These are phyloP conservation scores for Meandrina meandrites DNA, from an alignment of 92 coral and sea anemone genomes.

Conservation along the genomic window DNA sequence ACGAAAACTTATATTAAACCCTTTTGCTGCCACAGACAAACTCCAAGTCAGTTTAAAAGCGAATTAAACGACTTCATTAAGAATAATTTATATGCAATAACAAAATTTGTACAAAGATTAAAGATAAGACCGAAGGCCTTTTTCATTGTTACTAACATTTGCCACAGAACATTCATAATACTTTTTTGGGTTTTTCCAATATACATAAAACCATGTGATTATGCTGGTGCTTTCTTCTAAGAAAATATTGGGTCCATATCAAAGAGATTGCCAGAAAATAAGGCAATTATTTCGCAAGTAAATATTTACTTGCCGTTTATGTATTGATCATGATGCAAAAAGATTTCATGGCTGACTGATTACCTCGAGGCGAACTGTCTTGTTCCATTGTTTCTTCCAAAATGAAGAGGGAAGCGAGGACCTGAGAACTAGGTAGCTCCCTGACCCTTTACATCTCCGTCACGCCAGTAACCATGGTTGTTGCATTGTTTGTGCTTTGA, in stretches of 20 bases:
- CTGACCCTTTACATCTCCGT: not conserved
- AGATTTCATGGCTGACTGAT: not conserved
- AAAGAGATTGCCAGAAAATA: slow-evolving; percentile 5
- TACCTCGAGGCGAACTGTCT: not conserved
- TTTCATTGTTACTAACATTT: not conserved
- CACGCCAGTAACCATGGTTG: not conserved
- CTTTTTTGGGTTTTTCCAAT: not conserved
- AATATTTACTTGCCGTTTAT: not conserved
- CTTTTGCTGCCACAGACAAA: no score
- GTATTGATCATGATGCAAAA: not conserved
- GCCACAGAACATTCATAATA: not conserved
- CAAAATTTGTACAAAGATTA: not conserved
- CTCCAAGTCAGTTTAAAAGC: no score
- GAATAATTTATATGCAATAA: not conserved
- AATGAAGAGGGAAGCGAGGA: not conserved
- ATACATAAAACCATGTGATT: not conserved
- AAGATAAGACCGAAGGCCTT: not conserved
- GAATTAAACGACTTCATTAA: not conserved
- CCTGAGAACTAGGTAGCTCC: not conserved
- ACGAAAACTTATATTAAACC: no score
- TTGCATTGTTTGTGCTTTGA: not conserved
- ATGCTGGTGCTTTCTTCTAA: not conserved
- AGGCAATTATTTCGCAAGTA: not conserved
- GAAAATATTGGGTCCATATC: slow-evolving; percentile 13
- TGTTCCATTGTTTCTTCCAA: not conserved